Base-by-base conservation (phyloP, 2,888 invertebrate species). In the Acronicta leporina region DNA sequence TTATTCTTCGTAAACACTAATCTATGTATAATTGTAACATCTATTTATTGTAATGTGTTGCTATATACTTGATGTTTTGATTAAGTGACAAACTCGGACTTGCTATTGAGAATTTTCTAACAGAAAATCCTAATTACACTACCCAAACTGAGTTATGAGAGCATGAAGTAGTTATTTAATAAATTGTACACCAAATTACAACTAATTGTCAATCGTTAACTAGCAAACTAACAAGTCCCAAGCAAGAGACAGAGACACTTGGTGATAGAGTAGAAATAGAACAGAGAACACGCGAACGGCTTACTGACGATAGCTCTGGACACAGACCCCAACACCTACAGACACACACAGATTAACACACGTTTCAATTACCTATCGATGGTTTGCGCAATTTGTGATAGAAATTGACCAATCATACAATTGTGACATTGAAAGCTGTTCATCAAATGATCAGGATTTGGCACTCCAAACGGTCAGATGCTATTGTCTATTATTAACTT, bases 251-350 rank as follows among this genome's bases (percentile, higher is more conserved):
- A 86, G 15, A 87, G 20, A 75, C 82, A 87, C 65, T 79, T 82
- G 43, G 76, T 67, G 13, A 86, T 52, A 57, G 83, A 82, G 72
- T 75, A 85, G 58, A 87, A 68, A 74, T 78, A 84, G 58, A 84
- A 79, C 45, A 84, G 47, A 54, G 67, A 48, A 41, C 74, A 76
- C 44, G 59, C 43, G 42, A 66, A 0, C 55, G 66, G 72, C 53
- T 50, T 62, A 56, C 59, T 66, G 55, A 46, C 27, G 67, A 70
- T 51, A 52, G 68, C 70, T 45, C 65, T 44, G 41, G 77, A 71
- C 3, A 72, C 58, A 27, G 85, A 73, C 59, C 75, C 83, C 72
- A 74, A 65, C 60, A 87, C 84, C 87, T 87, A 84, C 11, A 69
- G 46, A 69, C 56, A 69, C 25, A 70, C 10, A 66, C 14, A 38